phyloP scores from a whole-genome alignment of 2,113 vertebrate species.

The Opisthocomus hoazin region DNA sequence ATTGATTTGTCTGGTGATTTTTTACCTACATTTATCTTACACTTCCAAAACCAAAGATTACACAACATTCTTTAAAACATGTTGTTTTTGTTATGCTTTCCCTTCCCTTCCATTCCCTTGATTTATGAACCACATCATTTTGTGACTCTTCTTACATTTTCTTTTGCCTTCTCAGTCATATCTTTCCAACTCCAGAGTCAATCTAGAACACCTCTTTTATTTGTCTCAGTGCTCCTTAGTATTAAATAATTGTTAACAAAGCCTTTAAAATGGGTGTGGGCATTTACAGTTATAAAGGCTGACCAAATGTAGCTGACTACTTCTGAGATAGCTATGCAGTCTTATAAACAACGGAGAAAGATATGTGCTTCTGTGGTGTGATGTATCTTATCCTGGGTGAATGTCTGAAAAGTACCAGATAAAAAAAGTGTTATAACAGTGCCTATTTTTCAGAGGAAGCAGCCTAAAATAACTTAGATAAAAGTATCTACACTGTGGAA shows the following conservation, averaged over 20 bases:
- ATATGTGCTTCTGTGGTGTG: neutral
- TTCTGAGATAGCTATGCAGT: neutral
- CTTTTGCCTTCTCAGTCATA: neutral
- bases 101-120: neutral
- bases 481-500: neutral
- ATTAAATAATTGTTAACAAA: neutral
- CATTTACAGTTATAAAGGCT: neutral
- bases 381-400: neutral
- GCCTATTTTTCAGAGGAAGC: neutral
- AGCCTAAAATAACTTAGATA: neutral
- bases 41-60: neutral
- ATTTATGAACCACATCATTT: neutral
- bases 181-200: neutral
- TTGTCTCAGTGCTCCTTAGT: neutral
- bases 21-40: neutral
- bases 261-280: neutral
- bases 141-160: neutral
- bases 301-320: neutral
- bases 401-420: neutral
- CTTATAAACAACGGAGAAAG: neutral
- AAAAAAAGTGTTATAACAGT: neutral
- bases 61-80: neutral
- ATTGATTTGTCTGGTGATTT: neutral
- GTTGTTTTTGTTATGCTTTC: neutral
- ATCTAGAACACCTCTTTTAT: neutral